These are phyloP conservation scores for Elachura formosa DNA, from an alignment of 2,113 vertebrate genomes.

Conservation along the genomic window DNA sequence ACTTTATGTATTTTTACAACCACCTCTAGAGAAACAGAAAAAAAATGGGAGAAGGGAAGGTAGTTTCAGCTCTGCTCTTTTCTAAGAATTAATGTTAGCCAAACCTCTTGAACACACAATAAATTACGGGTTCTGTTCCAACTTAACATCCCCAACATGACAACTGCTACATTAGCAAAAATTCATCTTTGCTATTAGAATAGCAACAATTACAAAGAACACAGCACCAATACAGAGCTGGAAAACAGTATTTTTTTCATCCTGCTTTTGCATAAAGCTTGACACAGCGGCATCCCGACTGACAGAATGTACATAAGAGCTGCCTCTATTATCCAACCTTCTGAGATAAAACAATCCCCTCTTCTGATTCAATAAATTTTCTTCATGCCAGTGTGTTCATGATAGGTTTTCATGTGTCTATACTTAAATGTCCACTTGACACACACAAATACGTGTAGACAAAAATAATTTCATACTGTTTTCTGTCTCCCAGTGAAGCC, in stretches of 20 bases:
- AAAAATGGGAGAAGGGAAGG: not conserved
- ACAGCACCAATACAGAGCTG: not conserved
- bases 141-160: not conserved
- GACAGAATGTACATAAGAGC: not conserved
- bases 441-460: fast-evolving
- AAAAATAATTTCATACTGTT: not conserved
- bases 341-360: not conserved
- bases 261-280: not conserved
- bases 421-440: not conserved
- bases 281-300: not conserved
- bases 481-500: not conserved
- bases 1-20: not conserved
- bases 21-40: not conserved
- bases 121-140: not conserved
- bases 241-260: not conserved
- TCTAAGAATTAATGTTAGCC: not conserved
- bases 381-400: not conserved
- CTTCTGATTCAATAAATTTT: not conserved
- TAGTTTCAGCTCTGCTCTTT: not conserved
- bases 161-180: not conserved
- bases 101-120: not conserved
- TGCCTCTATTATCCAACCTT: not conserved
- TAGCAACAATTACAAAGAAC: not conserved
- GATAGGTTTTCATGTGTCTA: not conserved
- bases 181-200: not conserved